Conservation (phyloP, 2,113 vertebrate species). For the Oreotragus oreotragus region DNA sequence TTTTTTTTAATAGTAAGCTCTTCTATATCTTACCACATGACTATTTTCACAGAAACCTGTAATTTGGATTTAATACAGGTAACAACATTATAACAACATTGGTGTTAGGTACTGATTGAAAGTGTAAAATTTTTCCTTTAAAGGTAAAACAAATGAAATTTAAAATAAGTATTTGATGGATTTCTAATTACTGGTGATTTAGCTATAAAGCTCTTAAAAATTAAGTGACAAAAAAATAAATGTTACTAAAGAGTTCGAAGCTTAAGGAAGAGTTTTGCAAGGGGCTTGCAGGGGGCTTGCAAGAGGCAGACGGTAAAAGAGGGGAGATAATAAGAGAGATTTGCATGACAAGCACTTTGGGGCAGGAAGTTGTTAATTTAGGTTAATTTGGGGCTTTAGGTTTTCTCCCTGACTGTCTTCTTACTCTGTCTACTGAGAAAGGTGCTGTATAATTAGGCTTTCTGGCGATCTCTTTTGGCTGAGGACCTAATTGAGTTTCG, state of each 20-base stretch:
- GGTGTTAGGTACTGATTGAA: background rate
- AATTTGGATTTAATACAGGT: background rate
- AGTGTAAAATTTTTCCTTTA: background rate
- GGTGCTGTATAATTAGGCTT: constrained; percentile 24
- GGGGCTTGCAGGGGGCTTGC: too few species aligned
- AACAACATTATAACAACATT: background rate
- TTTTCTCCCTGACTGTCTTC: background rate
- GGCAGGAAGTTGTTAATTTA: constrained; percentile 34
- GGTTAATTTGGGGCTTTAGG: background rate
- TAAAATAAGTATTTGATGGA: background rate
- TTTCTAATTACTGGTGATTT: background rate
- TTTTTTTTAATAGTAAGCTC: background rate
- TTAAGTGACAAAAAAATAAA: background rate
- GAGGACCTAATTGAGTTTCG: constrained; percentile 45
- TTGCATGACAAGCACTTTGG: background rate
- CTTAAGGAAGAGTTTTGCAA: constrained; percentile 12
- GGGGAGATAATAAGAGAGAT: background rate
- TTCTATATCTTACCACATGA: background rate
- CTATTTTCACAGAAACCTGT: constrained; percentile 15
- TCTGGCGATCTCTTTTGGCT: constrained; percentile 44
- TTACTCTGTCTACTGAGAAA: background rate
- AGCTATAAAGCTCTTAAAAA: background rate
- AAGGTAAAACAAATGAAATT: constrained; percentile 25
- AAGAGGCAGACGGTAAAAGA: background rate
- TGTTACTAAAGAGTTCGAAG: background rate